Evolutionary conservation across 2,113 vertebrate species (phyloP).

Genomic region (Hippocampus mohnikei): DNA sequence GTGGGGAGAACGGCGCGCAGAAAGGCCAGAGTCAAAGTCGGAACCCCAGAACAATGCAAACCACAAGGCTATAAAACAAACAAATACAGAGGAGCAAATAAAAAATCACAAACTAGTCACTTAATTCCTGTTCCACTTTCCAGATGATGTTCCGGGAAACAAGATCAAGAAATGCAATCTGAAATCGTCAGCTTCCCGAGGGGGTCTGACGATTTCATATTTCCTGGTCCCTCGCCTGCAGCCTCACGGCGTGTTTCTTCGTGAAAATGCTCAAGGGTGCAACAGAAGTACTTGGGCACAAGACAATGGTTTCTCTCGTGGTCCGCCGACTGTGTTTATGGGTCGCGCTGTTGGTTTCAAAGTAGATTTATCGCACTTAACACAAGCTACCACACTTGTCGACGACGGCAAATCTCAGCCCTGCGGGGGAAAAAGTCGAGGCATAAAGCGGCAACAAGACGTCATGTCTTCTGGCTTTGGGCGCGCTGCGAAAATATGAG

Average conservation of each 20-base stretch:
- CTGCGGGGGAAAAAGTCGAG: constrained; percentile 9
- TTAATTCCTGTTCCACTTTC: too few species aligned
- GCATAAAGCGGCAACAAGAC: constrained; percentile 39
- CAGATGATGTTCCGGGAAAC: not conserved
- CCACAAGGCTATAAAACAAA: too few species aligned
- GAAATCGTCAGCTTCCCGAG: not conserved
- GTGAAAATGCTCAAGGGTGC: constrained; percentile 3
- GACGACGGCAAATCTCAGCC: constrained; percentile 20
- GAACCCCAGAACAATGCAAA: too few species aligned
- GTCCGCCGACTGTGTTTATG: constrained; percentile 5
- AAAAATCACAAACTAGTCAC: too few species aligned
- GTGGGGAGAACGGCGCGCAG: too few species aligned
- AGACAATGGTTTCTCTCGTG: constrained; percentile 2
- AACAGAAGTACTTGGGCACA: constrained; percentile 3
- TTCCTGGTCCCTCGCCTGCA: not conserved
- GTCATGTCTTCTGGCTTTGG: constrained; percentile 40
- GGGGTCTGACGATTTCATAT: not conserved
- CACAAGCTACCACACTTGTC: constrained; percentile 24
- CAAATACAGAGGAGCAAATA: too few species aligned
- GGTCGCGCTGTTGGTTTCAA: constrained; percentile 24
- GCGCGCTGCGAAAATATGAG: constrained; percentile 12
- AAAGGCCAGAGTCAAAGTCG: too few species aligned
- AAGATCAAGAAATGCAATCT: too few species aligned
- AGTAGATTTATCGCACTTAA: constrained; percentile 28
- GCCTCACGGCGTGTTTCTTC: constrained; percentile 4